These are phyloP conservation scores for Actinernus sp. DNA, from an alignment of 92 coral and sea anemone species.

Conservation along the genomic window DNA sequence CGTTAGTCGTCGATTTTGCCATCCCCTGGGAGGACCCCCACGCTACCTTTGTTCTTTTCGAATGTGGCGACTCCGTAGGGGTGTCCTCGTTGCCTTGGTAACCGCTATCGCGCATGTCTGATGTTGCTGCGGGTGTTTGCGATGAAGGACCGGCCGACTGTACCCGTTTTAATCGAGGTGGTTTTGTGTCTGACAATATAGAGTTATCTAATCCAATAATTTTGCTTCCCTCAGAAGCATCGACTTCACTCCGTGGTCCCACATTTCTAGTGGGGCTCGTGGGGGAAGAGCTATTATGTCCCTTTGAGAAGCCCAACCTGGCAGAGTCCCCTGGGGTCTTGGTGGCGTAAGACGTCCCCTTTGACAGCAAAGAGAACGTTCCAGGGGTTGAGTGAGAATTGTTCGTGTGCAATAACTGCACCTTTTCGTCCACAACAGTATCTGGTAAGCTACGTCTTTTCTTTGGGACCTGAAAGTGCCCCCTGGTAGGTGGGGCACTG, in stretches of 20 bases:
- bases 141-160: slow-evolving; percentile 69
- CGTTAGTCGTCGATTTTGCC: slow-evolving; percentile 3
- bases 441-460: not conserved
- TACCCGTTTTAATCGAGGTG: slow-evolving; percentile 64
- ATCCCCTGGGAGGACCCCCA: slow-evolving; percentile 57
- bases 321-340: slow-evolving; percentile 32
- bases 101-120: slow-evolving; percentile 53
- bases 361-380: slow-evolving; percentile 34
- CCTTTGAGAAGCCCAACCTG: slow-evolving; percentile 35
- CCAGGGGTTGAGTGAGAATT: slow-evolving; percentile 25
- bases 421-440: not conserved
- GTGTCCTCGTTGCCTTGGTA: slow-evolving; percentile 44
- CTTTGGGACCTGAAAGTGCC: not conserved
- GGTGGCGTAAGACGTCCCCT: slow-evolving; percentile 14
- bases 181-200: slow-evolving; percentile 60
- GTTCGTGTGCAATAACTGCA: not conserved
- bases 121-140: slow-evolving; percentile 7
- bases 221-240: slow-evolving; percentile 43
- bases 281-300: slow-evolving; percentile 47
- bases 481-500: slow-evolving; percentile 26
- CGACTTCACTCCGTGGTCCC: slow-evolving; percentile 52
- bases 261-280: slow-evolving; percentile 39
- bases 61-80: slow-evolving; percentile 44
- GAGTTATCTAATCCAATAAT: slow-evolving; percentile 62
- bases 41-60: slow-evolving; percentile 63